These are phyloP conservation scores for Pagetopsis macropterus DNA, from an alignment of 2,797 vertebrate species.

Conservation along the genomic window DNA sequence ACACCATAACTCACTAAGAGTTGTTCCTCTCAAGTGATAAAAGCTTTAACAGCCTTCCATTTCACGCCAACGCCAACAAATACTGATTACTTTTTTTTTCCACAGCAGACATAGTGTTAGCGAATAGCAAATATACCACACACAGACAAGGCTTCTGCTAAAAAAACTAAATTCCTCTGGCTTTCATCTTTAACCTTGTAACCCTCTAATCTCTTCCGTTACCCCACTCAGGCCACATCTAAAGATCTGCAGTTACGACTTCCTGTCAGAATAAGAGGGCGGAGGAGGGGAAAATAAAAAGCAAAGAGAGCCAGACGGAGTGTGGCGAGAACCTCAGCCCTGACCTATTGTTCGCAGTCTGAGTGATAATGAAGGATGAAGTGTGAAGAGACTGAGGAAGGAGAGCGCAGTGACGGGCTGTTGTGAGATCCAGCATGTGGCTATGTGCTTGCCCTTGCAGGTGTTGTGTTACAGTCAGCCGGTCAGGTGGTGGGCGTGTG, in stretches of 20 bases:
- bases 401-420: slow-evolving; percentile 32
- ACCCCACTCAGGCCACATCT: slow-evolving; percentile 50
- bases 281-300: slow-evolving; percentile 28
- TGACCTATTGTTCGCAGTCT: slow-evolving; percentile 54
- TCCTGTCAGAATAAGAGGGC: slow-evolving; percentile 49
- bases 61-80: slow-evolving; percentile 61
- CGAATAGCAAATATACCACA: slow-evolving; percentile 9
- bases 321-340: slow-evolving; percentile 33
- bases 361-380: slow-evolving; percentile 55
- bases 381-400: slow-evolving; percentile 38
- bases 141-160: slow-evolving; percentile 12
- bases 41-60: slow-evolving; percentile 55
- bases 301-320: slow-evolving; percentile 38
- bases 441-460: slow-evolving; percentile 42
- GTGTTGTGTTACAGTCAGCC: slow-evolving; percentile 58
- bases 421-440: slow-evolving; percentile 31
- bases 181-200: slow-evolving; percentile 72
- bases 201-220: slow-evolving; percentile 60
- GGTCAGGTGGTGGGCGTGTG: slow-evolving; percentile 60
- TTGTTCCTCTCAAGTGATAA: slow-evolving; percentile 63
- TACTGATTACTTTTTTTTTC: slow-evolving; percentile 40
- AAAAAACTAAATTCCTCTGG: slow-evolving; percentile 37
- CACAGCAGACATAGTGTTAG: slow-evolving; percentile 19
- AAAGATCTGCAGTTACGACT: slow-evolving; percentile 68
- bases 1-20: slow-evolving; percentile 60